Evolutionary conservation across 2,113 vertebrate species (phyloP), one percentile per base, ranked within the genome.

Genomic region (Odocoileus hemionus): DNA sequence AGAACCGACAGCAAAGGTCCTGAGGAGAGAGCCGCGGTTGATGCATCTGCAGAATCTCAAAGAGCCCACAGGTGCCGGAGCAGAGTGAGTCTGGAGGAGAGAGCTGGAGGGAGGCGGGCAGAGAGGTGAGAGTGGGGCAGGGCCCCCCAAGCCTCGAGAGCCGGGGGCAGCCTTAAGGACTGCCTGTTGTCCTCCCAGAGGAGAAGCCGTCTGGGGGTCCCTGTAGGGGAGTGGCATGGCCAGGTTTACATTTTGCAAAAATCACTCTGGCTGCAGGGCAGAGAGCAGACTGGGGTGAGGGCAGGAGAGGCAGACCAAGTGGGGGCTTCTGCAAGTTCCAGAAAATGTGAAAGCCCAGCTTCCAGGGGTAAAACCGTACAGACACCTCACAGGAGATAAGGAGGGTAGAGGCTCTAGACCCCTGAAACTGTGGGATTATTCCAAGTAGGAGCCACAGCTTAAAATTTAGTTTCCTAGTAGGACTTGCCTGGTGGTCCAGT

Each of bases 51-150:
- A 55, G 78, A 12, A 7, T 52, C n/a, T 14, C 58, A 5, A 2
- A 45, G 52, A 70, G 39, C 54, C 39, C 36, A 3, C 7, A 26
- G 30, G 52, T 16, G 2, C 52, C 25, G 58, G 2, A 33, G 74
- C 2, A 6, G n/a, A 17, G 50, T 0, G 1, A 45, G 70, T 9
- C 2, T 25, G 5, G 0, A 7, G 52, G 54, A 19, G 45, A 26
- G n/a, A 33, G 5, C 13, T 17, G 33, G 39, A 3, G 43, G 47
- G 13, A 5, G 5, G 12, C 78, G 28, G 74, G 64, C 86, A 10
- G 47, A 50, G 43, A 54, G 45, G 45, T 0, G 28, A 17, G n/a
- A 3, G 64, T 4, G 16, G 33, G 33, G 57, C 8, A 11, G 26
- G 58, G n/a, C 8, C 67, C n/a, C 55, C 17, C 9, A 30, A 7